phyloP scores from a whole-genome alignment of 2,113 vertebrate genomes.

The Tursiops truncatus region DNA sequence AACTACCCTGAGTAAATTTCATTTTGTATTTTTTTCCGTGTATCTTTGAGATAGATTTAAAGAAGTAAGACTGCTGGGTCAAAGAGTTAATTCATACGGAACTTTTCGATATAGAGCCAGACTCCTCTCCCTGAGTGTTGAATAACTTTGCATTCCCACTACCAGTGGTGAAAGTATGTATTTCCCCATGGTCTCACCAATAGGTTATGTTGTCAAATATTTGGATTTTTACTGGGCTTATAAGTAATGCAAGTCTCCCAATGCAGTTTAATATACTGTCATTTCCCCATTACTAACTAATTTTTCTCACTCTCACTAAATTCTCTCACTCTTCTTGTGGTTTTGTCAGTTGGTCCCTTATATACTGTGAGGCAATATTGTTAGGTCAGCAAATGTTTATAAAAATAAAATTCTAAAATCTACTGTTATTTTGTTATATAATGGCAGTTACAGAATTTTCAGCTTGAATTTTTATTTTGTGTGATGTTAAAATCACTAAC shows the following conservation, averaged over 20 bases:
- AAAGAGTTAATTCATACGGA: neutral
- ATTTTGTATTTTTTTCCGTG: neutral
- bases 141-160: neutral
- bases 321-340: neutral
- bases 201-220: neutral
- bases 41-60: neutral
- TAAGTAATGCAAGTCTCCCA: neutral
- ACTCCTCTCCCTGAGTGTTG: neutral
- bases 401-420: neutral
- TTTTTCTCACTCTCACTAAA: neutral
- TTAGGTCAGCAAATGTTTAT: neutral
- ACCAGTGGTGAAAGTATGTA: neutral
- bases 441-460: neutral
- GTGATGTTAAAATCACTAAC: neutral
- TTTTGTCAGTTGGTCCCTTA: neutral
- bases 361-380: neutral
- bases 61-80: neutral
- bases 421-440: neutral
- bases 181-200: neutral
- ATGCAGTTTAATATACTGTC: neutral
- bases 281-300: neutral
- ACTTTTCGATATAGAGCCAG: neutral
- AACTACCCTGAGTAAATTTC: neutral
- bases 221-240: conserved; percentile 3
- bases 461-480: neutral